Evolutionary conservation across 2,113 vertebrate genomes (phyloP), one percentile per base, ranked within the genome.

Genomic region (Pachycephala philippinensis): DNA sequence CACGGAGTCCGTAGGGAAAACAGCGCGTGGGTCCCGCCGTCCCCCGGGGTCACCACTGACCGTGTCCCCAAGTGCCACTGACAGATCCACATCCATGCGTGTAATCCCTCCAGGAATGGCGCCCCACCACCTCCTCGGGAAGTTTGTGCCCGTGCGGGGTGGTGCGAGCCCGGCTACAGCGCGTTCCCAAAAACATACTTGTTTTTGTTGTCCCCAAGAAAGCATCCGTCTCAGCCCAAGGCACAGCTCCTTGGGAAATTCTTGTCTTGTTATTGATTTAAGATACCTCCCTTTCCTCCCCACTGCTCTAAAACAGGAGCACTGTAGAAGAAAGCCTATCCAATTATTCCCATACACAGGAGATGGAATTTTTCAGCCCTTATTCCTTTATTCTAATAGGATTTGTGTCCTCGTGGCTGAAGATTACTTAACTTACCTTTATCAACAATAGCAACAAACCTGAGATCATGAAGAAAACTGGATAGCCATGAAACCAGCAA

Each of bases 1-100:
- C 40, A 31, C 3, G 0, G 40, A 20, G 11, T 0, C 7, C 2
- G 0, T 0, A 4, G 30, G 21, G 26, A 1, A 4, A 20, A 6
- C 6, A 1, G 37, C 59, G 0, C 15, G 9, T 16, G 31, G 5
- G 6, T 19, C 4, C 8, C 4, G 6, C 7, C 3, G 31, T 35
- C 11, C 3, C 5, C 3, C n/a, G 5, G 12, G 59, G 59, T 23
- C 50, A 2, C 1, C 24, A 0, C 5, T 13, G 65, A 4, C 5
- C 20, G 13, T 26, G 35, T 71, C 20, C 14, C 7, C 30, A 4
- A 22, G 21, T 27, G 35, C 6, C 30, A 1, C 31, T 1, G 49
- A 7, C 9, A 2, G 11, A 3, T 42, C 21, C 45, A 9, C 33
- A 3, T 31, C 14, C 44, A 44, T 17, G 42, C 42, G 16, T 44